Evolutionary conservation across 2,113 vertebrate genomes (phyloP).

Genomic region (Climacteris rufus): DNA sequence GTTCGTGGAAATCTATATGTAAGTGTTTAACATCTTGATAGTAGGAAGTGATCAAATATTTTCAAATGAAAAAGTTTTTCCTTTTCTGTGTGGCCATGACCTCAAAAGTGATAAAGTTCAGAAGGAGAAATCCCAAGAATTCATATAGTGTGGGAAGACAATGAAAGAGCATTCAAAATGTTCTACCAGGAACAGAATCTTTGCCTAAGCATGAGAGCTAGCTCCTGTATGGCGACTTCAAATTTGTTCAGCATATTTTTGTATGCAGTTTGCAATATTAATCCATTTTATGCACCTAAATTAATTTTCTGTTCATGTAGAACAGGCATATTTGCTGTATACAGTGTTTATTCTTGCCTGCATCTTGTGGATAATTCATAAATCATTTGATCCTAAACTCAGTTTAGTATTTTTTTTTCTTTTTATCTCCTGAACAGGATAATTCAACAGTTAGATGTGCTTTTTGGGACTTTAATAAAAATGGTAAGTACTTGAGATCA

Average conservation of each 20-base stretch:
- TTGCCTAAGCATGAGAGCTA: not conserved
- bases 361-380: not conserved
- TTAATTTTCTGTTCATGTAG: not conserved
- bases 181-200: not conserved
- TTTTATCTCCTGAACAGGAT: constrained; percentile 63
- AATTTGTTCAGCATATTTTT: not conserved
- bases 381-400: not conserved
- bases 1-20: not conserved
- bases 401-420: not conserved
- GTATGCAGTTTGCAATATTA: not conserved
- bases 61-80: not conserved
- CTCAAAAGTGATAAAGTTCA: not conserved
- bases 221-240: not conserved
- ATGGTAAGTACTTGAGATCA: constrained; percentile 74
- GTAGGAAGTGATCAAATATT: not conserved
- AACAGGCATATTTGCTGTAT: not conserved
- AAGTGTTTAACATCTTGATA: not conserved
- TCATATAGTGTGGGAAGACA: not conserved
- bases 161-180: not conserved
- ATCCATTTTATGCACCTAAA: not conserved
- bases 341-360: not conserved
- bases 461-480: constrained; percentile 86
- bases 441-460: constrained; percentile 76
- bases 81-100: not conserved
- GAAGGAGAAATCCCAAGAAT: not conserved